Conservation (phyloP, 2,797 vertebrate genomes). For the Squalus acanthias region DNA sequence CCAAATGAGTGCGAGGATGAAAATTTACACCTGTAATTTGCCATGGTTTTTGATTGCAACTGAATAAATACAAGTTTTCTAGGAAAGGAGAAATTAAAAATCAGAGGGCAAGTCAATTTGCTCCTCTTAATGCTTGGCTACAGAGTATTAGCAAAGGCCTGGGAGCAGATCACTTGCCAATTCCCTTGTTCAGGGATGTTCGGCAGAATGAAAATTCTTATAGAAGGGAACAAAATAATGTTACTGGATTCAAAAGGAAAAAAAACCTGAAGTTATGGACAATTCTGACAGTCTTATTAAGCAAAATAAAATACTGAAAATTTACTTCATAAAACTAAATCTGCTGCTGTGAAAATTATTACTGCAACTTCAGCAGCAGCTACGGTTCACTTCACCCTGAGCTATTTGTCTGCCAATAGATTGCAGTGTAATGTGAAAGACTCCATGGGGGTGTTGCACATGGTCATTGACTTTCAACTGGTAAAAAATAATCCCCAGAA, state of each 20-base stretch:
- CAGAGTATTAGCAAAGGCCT: background rate
- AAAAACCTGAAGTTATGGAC: background rate
- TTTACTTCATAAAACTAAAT: background rate
- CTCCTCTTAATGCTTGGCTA: background rate
- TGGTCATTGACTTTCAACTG: constrained; percentile 21
- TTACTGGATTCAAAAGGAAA: background rate
- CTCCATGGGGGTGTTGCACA: constrained; percentile 5
- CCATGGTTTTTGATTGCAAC: background rate
- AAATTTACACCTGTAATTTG: background rate
- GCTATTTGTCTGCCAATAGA: background rate
- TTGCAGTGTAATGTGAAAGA: background rate
- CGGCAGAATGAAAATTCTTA: background rate
- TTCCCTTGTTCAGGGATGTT: background rate
- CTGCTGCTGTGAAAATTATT: constrained; percentile 12
- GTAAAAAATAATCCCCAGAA: background rate
- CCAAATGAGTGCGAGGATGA: background rate
- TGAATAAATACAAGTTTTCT: background rate
- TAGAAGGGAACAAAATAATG: background rate
- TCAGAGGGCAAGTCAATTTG: background rate
- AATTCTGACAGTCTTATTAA: background rate
- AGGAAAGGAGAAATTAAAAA: background rate
- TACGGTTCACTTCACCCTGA: background rate
- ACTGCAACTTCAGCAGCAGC: background rate
- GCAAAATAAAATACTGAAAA: background rate
- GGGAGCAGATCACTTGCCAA: background rate